These are phyloP conservation scores for Misgurnus mizolepis DNA, from an alignment of 2,113 vertebrate genomes.

Conservation along the genomic window DNA sequence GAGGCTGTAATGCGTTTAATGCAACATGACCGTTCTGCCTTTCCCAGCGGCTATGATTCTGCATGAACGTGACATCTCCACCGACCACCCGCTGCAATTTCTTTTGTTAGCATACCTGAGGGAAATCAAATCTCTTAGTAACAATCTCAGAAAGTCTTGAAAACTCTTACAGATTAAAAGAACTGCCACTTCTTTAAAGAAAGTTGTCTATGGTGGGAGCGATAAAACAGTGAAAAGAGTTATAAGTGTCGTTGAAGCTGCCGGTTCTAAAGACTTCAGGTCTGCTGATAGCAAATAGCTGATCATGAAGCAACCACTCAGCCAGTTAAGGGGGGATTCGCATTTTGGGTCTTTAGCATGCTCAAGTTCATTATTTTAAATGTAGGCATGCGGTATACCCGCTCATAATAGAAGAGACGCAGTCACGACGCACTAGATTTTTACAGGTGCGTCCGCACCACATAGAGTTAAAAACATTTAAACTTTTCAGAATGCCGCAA, in stretches of 20 bases:
- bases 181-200: constrained; percentile 49
- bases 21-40: constrained; percentile 58
- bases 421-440: too few relatives aligned
- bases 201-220: too few relatives aligned
- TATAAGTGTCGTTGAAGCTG: too few relatives aligned
- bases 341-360: too few relatives aligned
- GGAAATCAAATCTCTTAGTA: constrained; percentile 26
- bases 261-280: too few relatives aligned
- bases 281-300: background rate
- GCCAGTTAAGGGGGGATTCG: background rate
- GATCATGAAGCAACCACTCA: background rate
- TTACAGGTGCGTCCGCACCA: too few relatives aligned
- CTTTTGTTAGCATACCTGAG: constrained; percentile 39
- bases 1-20: constrained; percentile 50
- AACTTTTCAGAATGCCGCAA: too few relatives aligned
- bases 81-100: constrained; percentile 48
- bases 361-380: too few relatives aligned
- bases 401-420: too few relatives aligned
- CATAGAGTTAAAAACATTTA: too few relatives aligned
- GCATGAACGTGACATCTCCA: constrained; percentile 42
- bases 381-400: too few relatives aligned
- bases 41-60: constrained; percentile 57
- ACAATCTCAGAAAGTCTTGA: constrained; percentile 15
- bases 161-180: constrained; percentile 38
- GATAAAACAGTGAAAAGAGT: too few relatives aligned